These are phyloP conservation scores for Prosopocoilus inquinatus DNA, from an alignment of 2,888 invertebrate genomes.

Conservation along the genomic window DNA sequence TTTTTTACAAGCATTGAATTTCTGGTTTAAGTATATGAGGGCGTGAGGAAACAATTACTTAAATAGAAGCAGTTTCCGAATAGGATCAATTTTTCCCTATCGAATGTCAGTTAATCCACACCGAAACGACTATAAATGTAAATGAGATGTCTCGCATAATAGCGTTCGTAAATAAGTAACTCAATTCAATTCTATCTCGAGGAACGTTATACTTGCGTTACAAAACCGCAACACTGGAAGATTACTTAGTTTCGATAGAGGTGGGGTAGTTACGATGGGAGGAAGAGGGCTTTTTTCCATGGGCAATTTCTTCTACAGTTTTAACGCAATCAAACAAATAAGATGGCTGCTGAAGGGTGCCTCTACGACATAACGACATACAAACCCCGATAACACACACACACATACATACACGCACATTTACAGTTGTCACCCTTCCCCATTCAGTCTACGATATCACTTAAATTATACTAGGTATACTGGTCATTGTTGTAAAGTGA, in stretches of 20 bases:
- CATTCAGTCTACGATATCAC: not conserved
- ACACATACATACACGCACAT: not conserved
- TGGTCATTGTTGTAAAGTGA: too few relatives aligned
- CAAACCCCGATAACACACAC: not conserved
- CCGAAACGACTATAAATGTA: conserved; percentile 22
- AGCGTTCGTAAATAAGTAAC: conserved; percentile 20
- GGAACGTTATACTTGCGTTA: conserved; percentile 22
- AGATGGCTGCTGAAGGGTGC: conserved; percentile 1
- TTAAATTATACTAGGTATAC: too few relatives aligned
- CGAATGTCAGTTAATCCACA: conserved; percentile 13
- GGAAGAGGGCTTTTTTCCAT: conserved; percentile 24
- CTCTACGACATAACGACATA: not conserved
- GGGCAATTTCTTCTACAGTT: conserved; percentile 15
- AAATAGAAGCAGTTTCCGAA: not conserved
- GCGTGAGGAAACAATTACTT: conserved; percentile 16
- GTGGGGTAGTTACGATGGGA: conserved; percentile 29
- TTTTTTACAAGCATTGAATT: too few relatives aligned
- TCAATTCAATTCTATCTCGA: conserved; percentile 22
- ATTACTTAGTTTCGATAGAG: conserved; percentile 32
- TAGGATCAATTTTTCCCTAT: conserved; percentile 1
- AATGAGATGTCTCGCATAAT: conserved; percentile 20
- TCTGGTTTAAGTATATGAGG: not conserved
- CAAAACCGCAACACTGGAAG: conserved; percentile 28
- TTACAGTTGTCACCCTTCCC: not conserved
- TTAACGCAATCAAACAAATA: conserved; percentile 18